Conservation (phyloP, 2,113 vertebrate genomes). For the Sardina pilchardus region DNA sequence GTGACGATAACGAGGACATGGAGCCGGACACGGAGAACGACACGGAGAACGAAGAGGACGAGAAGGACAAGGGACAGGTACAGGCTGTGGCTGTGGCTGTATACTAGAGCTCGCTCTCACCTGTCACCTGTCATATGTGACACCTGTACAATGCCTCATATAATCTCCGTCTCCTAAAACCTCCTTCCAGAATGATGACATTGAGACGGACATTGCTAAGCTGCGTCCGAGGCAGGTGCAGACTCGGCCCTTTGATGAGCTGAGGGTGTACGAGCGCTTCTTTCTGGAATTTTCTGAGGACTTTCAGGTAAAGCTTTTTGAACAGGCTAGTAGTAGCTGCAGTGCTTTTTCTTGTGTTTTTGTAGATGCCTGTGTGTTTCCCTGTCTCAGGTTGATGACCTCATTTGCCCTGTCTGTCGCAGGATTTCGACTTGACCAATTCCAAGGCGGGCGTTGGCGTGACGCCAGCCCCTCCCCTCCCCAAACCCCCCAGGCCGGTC, state of each 20-base stretch:
- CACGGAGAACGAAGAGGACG: slow-evolving; percentile 86
- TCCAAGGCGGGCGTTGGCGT: slow-evolving; percentile 49
- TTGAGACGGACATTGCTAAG: slow-evolving; percentile 95
- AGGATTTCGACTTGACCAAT: slow-evolving; percentile 83
- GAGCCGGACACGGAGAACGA: slow-evolving; percentile 88
- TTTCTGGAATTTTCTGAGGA: slow-evolving; percentile 90
- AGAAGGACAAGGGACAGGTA: slow-evolving; percentile 70
- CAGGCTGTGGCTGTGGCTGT: background rate
- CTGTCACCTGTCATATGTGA: no score
- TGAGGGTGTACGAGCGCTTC: slow-evolving; percentile 89
- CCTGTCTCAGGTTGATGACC: background rate
- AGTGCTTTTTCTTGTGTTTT: background rate
- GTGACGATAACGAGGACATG: slow-evolving; percentile 90
- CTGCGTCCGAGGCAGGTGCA: slow-evolving; percentile 80
- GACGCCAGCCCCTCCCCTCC: slow-evolving; percentile 59
- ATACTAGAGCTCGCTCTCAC: background rate
- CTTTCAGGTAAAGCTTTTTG: slow-evolving; percentile 81
- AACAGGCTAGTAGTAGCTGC: background rate
- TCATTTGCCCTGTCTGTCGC: slow-evolving; percentile 3
- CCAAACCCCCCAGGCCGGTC: slow-evolving; percentile 78
- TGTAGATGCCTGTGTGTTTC: background rate
- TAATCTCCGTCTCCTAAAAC: background rate
- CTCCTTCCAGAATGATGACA: slow-evolving; percentile 88
- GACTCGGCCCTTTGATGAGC: slow-evolving; percentile 82
- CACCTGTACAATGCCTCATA: no score